Evolutionary conservation across 2,888 invertebrate species (phyloP).

Genomic region (Corythucha ciliata): DNA sequence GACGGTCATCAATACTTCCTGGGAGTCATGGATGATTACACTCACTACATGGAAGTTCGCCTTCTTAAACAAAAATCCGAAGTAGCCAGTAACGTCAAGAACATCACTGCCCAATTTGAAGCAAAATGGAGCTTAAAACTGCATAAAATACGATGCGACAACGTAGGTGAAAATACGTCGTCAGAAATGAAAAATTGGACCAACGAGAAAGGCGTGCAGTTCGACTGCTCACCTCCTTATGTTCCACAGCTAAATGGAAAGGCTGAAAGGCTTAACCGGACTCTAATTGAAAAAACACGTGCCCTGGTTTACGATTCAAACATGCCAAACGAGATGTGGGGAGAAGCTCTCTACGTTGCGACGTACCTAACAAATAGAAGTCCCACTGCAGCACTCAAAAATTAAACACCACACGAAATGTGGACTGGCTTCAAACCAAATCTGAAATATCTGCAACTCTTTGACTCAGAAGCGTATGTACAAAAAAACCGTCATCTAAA

Average conservation of each 20-base stretch:
- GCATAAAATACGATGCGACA: slow-evolving; percentile 2
- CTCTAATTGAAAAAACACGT: slow-evolving; percentile 12
- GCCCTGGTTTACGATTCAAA: slow-evolving; percentile 4
- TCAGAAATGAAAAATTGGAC: slow-evolving; percentile 3
- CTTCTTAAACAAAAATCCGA: slow-evolving; percentile 5
- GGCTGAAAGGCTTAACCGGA: slow-evolving; percentile 1
- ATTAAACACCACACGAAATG: slow-evolving; percentile 9
- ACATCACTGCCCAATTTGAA: slow-evolving; percentile 5
- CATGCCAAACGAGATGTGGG: slow-evolving; percentile 6
- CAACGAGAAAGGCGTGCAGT: background rate
- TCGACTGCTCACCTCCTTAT: slow-evolving; percentile 7
- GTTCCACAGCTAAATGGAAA: slow-evolving; percentile 8
- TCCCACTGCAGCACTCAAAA: background rate
- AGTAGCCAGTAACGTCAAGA: background rate
- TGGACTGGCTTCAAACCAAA: background rate
- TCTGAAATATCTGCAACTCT: background rate
- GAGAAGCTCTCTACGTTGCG: slow-evolving; percentile 7
- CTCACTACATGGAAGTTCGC: background rate
- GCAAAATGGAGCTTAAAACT: slow-evolving; percentile 1
- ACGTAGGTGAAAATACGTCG: slow-evolving; percentile 4
- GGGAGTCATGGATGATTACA: background rate
- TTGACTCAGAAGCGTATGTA: slow-evolving; percentile 2
- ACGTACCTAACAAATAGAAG: slow-evolving; percentile 3
- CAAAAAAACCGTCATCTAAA: background rate
- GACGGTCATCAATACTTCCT: background rate